Evolutionary conservation across 2,888 invertebrate species (phyloP), one percentile per base, ranked within the genome.

Genomic region (Agelastica alni): DNA sequence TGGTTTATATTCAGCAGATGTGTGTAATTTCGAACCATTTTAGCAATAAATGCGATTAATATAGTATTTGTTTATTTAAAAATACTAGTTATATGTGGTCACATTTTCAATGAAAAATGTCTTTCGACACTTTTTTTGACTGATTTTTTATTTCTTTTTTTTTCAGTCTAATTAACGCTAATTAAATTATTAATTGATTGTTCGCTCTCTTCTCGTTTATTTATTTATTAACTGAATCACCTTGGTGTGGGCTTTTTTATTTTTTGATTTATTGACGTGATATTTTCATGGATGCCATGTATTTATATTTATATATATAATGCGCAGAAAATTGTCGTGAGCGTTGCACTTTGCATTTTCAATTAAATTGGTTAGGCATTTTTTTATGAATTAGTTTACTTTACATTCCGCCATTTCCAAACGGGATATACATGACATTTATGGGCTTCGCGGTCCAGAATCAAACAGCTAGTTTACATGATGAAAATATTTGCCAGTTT

Each of bases 201-300:
- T 58, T 52, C 45, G 54, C 48, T 55, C 42, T 53, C 45, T 30
- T 47, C 45, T 45, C n/a, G 26, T 51, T 53, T 34, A 43, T 39
- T 34, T 54, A 59, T 59, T 59, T 59, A 59, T 59, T 51, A 53
- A 53, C 57, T 39, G 32, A 60, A 53, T 46, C 57, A 58, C 60
- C 60, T 60, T 60, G 60, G 34, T 30, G 53, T 45, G 22, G 41
- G 34, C 47, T 53, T 56, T 56, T 51, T 43, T 30, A 10, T 18
- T 45, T 51, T 56, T 51, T 51, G 39, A 47, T 45, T 56, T 47
- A 56, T 51, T 49, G 30, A 49, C 32, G 32, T 41, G 18, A 41
- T 28, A 41, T 41, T 49, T 49, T 31, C 42, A 41, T 32, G 42
- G 31, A 49, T 49, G 26, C 30, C 28, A 17, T 13, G 18, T 18